These are phyloP conservation scores for Lepidothrix coronata DNA, from an alignment of 2,113 vertebrate genomes.

Conservation along the genomic window DNA sequence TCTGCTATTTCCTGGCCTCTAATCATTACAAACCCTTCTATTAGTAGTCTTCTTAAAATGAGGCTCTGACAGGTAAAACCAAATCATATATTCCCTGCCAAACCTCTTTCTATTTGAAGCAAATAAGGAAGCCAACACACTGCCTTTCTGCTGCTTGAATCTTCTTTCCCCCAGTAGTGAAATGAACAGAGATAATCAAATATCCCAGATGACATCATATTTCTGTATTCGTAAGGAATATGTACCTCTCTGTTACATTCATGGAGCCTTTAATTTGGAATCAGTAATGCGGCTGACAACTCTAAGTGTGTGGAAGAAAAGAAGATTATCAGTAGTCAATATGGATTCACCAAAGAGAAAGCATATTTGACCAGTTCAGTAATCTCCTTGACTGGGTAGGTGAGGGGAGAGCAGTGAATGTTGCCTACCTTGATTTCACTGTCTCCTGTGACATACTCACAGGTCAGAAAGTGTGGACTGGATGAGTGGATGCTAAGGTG, in stretches of 20 bases:
- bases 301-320: neutral
- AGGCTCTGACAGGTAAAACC: neutral
- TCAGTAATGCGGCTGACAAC: neutral
- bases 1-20: neutral
- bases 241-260: neutral
- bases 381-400: neutral
- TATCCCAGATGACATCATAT: neutral
- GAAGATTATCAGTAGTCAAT: neutral
- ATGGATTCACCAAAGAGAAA: neutral
- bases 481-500: neutral
- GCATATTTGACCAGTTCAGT: no score
- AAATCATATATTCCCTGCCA: fast-evolving
- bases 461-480: neutral
- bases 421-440: neutral
- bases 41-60: neutral
- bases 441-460: neutral
- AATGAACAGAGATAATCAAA: neutral
- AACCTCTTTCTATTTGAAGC: neutral
- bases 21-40: neutral
- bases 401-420: neutral
- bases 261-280: neutral
- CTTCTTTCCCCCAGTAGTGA: neutral
- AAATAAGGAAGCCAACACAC: fast-evolving
- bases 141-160: neutral
- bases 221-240: neutral